These are phyloP conservation scores for Thera britannica DNA, from an alignment of 2,888 invertebrate species.

Conservation along the genomic window DNA sequence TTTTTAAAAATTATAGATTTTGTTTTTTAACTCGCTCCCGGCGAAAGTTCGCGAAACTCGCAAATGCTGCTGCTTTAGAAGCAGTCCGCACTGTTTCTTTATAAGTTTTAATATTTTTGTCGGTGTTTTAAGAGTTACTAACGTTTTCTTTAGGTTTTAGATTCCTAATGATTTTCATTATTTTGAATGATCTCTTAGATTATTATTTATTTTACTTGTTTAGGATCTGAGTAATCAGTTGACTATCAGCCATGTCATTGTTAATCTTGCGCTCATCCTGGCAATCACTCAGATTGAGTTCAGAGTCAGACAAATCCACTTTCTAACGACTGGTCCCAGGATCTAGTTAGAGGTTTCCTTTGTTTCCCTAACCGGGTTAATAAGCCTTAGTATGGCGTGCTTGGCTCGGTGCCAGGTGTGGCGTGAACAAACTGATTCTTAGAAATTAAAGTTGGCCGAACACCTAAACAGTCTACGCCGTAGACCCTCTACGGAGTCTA, in stretches of 20 bases:
- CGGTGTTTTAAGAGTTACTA: constrained; percentile 25
- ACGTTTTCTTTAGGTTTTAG: constrained; percentile 3
- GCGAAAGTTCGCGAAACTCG: constrained; percentile 21
- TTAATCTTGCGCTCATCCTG: too few relatives aligned
- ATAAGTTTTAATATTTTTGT: constrained; percentile 34
- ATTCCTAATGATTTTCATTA: neutral
- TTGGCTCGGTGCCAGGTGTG: constrained; percentile 35
- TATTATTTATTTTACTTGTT: too few relatives aligned
- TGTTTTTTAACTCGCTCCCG: constrained; percentile 37
- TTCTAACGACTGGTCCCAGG: constrained; percentile 12
- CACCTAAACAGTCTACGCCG: constrained; percentile 8
- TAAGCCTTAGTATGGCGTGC: constrained; percentile 25
- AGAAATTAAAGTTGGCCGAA: constrained; percentile 21
- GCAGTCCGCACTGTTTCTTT: constrained; percentile 27
- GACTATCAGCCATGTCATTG: neutral
- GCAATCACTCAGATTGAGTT: constrained; percentile 11
- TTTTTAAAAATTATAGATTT: constrained; percentile 43
- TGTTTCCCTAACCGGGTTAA: constrained; percentile 28
- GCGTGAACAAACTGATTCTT: constrained; percentile 14
- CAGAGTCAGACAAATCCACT: constrained; percentile 18
- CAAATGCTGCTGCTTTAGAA: constrained; percentile 30
- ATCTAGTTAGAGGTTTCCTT: constrained; percentile 28
- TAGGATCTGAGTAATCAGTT: too few relatives aligned
- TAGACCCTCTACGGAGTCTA: constrained; percentile 11
- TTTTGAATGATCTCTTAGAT: too few relatives aligned